Base-by-base conservation (phyloP, 2,888 invertebrate species). In the Epinotia brunnichana region DNA sequence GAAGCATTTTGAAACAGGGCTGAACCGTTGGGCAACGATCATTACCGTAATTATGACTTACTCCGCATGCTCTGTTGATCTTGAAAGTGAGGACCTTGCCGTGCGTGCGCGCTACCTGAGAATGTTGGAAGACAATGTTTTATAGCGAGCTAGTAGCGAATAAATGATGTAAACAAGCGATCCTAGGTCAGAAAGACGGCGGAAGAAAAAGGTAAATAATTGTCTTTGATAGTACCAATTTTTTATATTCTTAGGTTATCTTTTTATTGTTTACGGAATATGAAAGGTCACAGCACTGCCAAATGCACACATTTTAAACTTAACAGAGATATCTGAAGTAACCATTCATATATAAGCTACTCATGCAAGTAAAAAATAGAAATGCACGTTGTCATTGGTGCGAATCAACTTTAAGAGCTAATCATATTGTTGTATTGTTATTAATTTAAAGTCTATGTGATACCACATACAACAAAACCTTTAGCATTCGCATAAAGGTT, bases 51-150 rank as follows among this genome's bases (percentile, higher is more conserved):
- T 92, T 92, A 92, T 88, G 83, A 85, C 83, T 84, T 83, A 86
- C 85, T 87, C 85, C 83, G 83, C 86, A 89, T 89, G 90, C 89
- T 92, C 92, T 85, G 91, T 79, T 93, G 93, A 90, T 92, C 93
- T 93, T 93, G 93, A 93, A 93, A 93, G 93, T 90, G 90, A 93
- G 88, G 91, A 89, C 92, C 91, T 92, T 90, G 64, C 76, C 78
- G 78, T 79, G 82, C 83, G 85, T 85, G 83, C 80, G 83, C 83
- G 83, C 48, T n/a, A n/a, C 83, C 84, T 87, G 89, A 85, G 89
- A 89, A 87, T 85, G 64, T 70, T 84, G 74, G 80, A 81, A 78
- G 83, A 88, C 84, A 85, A 84, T 89, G 88, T 90, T 90, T 86
- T 89, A 84, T 84, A 88, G 85, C 80, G 77, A 67, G 73, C 77